Evolutionary conservation across 2,113 vertebrate species (phyloP), one percentile per base, ranked within the genome.

Genomic region (Dendropsophus ebraccatus): DNA sequence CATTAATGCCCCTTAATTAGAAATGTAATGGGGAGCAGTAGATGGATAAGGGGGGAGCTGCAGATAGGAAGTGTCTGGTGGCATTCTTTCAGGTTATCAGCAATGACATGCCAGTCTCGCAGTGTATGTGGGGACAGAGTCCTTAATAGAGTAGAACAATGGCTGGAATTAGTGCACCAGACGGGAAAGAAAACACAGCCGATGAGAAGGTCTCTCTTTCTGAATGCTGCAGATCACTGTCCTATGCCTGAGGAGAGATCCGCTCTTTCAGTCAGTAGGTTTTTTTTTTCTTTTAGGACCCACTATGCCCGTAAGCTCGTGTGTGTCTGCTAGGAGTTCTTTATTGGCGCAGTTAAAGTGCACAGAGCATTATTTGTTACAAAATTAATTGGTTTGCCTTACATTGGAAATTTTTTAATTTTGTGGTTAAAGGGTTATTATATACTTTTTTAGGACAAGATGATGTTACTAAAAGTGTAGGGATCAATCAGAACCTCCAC

Each of bases 141-240:
- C 79, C 60, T 81, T 67, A 81, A 49, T 67, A 67, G 37, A 37
- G 60, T 47, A 54, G 72, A 62, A 83, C 72, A 73, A 83, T 80
- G 50, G 69, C 50, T 37, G 16, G 67, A 83, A 84, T 84, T 62
- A 75, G 82, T 84, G 82, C 82, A 84, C 70, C 54, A 84, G 82
- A 84, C 82, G 54, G 82, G 37, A 84, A 84, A 84, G 35, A 75
- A 84, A 84, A 75, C 82, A 74, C 35, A 73, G 77, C 67, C 67
- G 2, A 80, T 80, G 77, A 80, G 77, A 80, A 62, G 77, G 73
- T 49, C 73, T 52, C 45, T 28, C n/a, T 30, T 8, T 17, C 77
- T 16, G 77, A 12, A 10, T 14, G 50, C 76, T 11, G 19, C 50
- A 12, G 50, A 78, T 58, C 75, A n/a, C 76, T 14, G 76, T 78